These are phyloP conservation scores for Streptopelia turtur DNA, from an alignment of 2,797 vertebrate species.

Conservation along the genomic window DNA sequence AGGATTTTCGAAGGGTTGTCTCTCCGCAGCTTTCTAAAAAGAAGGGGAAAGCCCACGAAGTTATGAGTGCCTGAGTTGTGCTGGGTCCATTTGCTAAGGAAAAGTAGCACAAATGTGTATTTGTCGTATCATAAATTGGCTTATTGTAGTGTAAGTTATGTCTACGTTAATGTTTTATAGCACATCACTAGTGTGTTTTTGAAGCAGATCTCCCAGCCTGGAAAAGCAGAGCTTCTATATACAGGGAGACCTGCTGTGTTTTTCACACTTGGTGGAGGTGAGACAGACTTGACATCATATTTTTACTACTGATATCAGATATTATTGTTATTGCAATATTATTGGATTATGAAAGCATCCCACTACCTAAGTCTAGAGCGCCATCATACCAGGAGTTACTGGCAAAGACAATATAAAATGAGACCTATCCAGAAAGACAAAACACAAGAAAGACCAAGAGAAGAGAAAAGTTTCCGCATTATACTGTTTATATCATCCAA, in stretches of 20 bases:
- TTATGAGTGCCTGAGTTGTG: neutral
- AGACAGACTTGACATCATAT: neutral
- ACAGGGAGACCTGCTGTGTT: neutral
- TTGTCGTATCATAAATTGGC: neutral
- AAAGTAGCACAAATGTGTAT: neutral
- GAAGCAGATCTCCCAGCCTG: neutral
- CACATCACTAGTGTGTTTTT: neutral
- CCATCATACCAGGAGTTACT: neutral
- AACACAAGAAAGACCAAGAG: neutral
- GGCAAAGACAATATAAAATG: neutral
- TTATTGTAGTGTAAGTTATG: neutral
- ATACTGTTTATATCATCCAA: neutral
- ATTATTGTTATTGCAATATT: neutral
- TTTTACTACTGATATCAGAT: neutral
- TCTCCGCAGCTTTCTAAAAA: constrained; percentile 81
- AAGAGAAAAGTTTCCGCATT: neutral
- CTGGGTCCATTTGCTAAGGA: neutral
- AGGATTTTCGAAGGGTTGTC: constrained; percentile 93
- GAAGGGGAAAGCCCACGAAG: neutral
- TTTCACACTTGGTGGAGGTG: neutral
- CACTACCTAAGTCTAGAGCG: neutral
- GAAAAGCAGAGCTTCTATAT: neutral
- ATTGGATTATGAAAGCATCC: neutral
- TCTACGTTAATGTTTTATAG: neutral
- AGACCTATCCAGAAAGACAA: neutral